phyloP scores from a whole-genome alignment of 2,888 invertebrate species.

The Pollenia griseotomentosa region DNA sequence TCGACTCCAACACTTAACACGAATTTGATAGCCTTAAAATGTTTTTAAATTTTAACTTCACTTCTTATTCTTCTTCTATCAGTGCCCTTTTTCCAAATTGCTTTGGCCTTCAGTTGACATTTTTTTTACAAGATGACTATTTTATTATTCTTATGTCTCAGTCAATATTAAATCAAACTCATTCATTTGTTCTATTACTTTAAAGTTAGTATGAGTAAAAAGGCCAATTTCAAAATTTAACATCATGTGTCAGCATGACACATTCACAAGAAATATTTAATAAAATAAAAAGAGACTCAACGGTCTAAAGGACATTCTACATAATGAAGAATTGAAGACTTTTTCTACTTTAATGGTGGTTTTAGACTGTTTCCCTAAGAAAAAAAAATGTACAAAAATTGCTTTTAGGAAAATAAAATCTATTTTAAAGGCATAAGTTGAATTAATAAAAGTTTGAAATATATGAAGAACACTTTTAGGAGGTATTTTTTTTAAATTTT shows the following conservation, averaged over 20 bases:
- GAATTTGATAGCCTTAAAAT: no score
- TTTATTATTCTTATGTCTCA: background rate
- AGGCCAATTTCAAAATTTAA: background rate
- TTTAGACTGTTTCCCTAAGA: background rate
- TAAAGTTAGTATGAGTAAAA: background rate
- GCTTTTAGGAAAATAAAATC: no score
- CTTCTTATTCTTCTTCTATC: no score
- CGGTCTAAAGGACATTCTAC: background rate
- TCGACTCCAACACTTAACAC: no score
- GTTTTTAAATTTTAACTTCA: no score
- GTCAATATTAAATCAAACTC: slow-evolving; percentile 9
- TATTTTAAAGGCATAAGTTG: no score
- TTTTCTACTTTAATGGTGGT: background rate
- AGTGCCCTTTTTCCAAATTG: no score
- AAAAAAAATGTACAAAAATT: no score
- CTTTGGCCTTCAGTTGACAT: no score
- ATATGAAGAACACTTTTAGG: background rate
- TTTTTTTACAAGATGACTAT: background rate
- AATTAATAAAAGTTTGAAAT: no score
- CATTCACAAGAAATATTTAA: background rate
- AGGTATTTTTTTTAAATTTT: no score
- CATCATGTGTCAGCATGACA: slow-evolving; percentile 23
- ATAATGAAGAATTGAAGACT: background rate
- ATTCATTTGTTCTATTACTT: background rate
- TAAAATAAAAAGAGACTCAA: background rate